Conservation (phyloP, 2,888 invertebrate species). For the Hoplodrina ambigua region DNA sequence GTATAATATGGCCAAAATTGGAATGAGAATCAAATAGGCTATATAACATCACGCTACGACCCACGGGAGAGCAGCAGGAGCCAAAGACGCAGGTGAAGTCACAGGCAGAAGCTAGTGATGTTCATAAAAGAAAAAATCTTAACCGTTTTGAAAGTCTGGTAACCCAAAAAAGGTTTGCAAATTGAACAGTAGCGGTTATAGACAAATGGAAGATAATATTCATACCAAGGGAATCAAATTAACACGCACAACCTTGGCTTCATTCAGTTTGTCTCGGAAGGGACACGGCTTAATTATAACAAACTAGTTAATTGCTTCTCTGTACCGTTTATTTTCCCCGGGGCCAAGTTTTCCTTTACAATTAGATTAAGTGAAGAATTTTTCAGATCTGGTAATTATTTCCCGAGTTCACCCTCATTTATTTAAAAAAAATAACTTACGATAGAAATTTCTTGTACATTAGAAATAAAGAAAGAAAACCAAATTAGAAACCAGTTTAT, state of each 20-base stretch:
- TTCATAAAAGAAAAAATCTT: neutral
- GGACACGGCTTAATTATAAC: conserved; percentile 43
- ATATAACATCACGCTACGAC: no score
- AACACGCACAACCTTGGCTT: conserved; percentile 25
- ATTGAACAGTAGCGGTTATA: conserved; percentile 16
- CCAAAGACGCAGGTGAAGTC: no score
- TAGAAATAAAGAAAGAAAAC: no score
- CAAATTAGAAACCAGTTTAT: no score
- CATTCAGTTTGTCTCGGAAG: conserved; percentile 32
- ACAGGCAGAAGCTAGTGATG: no score
- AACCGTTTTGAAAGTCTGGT: no score
- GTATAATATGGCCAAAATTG: no score
- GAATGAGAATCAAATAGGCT: no score
- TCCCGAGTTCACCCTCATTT: conserved; percentile 3
- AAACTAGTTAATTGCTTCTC: conserved; percentile 44
- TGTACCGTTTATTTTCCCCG: conserved; percentile 23
- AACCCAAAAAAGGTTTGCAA: conserved; percentile 4
- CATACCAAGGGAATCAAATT: conserved; percentile 34
- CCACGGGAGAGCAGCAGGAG: no score
- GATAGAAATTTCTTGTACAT: no score
- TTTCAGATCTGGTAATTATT: conserved; percentile 23
- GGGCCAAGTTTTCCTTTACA: conserved; percentile 10
- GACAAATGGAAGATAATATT: conserved; percentile 16
- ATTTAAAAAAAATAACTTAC: neutral
- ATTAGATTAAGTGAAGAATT: conserved; percentile 5